Conservation (phyloP, 2,888 invertebrate species). For the Sesia bembeciformis region DNA sequence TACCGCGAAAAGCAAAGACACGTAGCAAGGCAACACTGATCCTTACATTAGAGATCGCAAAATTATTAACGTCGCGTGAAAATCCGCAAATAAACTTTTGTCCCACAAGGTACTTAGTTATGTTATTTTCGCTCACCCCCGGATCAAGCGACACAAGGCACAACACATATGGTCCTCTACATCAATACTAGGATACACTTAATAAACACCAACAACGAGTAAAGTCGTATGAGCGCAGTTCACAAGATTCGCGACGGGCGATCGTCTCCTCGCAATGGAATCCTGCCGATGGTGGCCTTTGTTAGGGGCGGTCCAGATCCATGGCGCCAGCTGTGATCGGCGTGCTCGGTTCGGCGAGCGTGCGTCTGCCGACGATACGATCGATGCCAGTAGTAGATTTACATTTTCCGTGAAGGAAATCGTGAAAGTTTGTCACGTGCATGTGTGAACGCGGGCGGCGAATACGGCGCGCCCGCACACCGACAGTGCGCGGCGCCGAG, state of each 20-base stretch:
- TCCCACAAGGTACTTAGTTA: constrained; percentile 17
- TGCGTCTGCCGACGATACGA: constrained; percentile 55
- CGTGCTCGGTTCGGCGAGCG: constrained; percentile 49
- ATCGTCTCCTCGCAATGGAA: constrained; percentile 24
- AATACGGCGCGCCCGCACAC: constrained; percentile 69
- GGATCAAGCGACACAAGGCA: constrained; percentile 56
- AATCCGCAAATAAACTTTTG: constrained; percentile 38
- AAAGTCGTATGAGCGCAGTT: constrained; percentile 25
- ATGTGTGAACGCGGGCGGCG: constrained; percentile 46
- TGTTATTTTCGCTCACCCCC: constrained; percentile 28
- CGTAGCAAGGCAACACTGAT: constrained; percentile 72
- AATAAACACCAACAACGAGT: constrained; percentile 46
- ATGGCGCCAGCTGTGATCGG: constrained; percentile 67
- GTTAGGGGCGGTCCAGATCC: constrained; percentile 55
- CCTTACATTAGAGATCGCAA: constrained; percentile 45
- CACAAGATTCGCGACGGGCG: constrained; percentile 34
- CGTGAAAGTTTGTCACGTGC: constrained; percentile 71
- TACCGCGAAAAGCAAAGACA: constrained; percentile 70
- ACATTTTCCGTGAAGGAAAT: constrained; percentile 70
- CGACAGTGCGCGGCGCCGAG: constrained; percentile 66
- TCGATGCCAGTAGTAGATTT: constrained; percentile 71
- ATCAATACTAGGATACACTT: constrained; percentile 40
- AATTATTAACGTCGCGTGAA: constrained; percentile 43
- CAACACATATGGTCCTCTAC: constrained; percentile 66
- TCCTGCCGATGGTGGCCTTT: constrained; percentile 31